Percentiles rank a stretch among this genome's conserved stretches.
These are phyloP conservation scores for Sipha flava DNA, from an alignment of 1,140 invertebrate species.

Conservation along the genomic window DNA sequence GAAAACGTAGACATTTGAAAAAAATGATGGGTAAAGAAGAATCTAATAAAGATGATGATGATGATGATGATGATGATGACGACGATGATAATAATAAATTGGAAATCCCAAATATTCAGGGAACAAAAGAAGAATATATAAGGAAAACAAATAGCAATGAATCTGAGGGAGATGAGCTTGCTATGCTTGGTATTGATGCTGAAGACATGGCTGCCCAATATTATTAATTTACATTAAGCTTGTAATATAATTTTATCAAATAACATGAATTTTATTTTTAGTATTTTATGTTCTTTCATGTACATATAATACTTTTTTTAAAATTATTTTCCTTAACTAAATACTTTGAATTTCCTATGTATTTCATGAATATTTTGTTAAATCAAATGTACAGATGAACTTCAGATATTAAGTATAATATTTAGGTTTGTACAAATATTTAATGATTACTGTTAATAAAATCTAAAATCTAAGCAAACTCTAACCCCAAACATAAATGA, in stretches of 20 bases:
- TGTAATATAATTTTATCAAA: not conserved
- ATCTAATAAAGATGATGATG: not conserved
- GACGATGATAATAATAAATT: slow-evolving; percentile 21
- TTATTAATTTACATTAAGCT: slow-evolving; percentile 31
- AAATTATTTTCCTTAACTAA: not conserved
- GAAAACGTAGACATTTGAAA: slow-evolving; percentile 36
- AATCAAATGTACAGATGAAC: not conserved
- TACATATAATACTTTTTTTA: not conserved
- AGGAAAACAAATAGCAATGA: slow-evolving; percentile 38
- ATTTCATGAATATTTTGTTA: not conserved
- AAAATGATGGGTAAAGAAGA: slow-evolving; percentile 32
- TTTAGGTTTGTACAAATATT: not conserved
- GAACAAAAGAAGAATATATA: slow-evolving; percentile 21
- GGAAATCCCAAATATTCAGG: not conserved
- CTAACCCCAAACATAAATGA: too few species aligned
- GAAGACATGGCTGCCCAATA: slow-evolving; percentile 56
- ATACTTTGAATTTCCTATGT: not conserved
- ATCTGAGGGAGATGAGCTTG: slow-evolving; percentile 55
- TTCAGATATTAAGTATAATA: not conserved
- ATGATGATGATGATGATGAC: slow-evolving; percentile 32
- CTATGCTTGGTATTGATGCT: slow-evolving; percentile 59
- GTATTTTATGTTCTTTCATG: not conserved
- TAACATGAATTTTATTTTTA: not conserved
- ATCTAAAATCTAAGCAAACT: too few species aligned
- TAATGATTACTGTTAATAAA: not conserved